Evolutionary conservation across 1,140 invertebrate species (phyloP).

Genomic region (Drosophila arawakana): DNA sequence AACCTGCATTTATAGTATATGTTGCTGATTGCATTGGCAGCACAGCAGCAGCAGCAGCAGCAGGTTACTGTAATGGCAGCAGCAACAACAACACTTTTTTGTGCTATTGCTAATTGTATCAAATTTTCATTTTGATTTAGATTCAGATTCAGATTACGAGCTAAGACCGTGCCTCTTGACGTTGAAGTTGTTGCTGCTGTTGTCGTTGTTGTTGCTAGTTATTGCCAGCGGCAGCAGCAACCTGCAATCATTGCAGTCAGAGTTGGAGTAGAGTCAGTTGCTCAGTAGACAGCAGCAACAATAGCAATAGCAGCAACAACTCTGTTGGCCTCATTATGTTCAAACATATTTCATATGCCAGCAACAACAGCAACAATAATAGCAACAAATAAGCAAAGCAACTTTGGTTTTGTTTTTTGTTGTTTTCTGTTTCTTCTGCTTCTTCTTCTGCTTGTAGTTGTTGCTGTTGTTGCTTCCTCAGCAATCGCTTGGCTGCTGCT

Average conservation of each 20-base stretch:
- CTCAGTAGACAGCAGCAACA: conserved; percentile 39
- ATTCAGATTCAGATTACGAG: conserved; percentile 53
- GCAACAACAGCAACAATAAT: conserved; percentile 31
- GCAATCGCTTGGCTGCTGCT: conserved; percentile 42
- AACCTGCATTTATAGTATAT: conserved; percentile 7
- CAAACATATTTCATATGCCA: conserved; percentile 71
- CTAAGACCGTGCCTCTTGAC: conserved; percentile 14
- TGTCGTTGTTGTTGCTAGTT: conserved; percentile 16
- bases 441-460: conserved; percentile 33
- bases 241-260: conserved; percentile 52
- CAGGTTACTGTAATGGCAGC: conserved; percentile 25
- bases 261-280: conserved; percentile 47
- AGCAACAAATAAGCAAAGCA: conserved; percentile 44
- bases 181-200: conserved; percentile 1
- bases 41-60: conserved; percentile 22
- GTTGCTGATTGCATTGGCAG: conserved; percentile 19
- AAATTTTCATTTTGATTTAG: conserved; percentile 57
- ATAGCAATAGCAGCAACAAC: conserved; percentile 33
- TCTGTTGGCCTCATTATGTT: conserved; percentile 68
- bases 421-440: conserved; percentile 21
- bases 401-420: conserved; percentile 56
- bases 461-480: conserved; percentile 35
- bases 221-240: conserved; percentile 31
- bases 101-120: conserved; percentile 54
- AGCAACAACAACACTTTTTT: conserved; percentile 33